Conservation (phyloP, 2,113 vertebrate genomes). For the Toxostoma redivivum region DNA sequence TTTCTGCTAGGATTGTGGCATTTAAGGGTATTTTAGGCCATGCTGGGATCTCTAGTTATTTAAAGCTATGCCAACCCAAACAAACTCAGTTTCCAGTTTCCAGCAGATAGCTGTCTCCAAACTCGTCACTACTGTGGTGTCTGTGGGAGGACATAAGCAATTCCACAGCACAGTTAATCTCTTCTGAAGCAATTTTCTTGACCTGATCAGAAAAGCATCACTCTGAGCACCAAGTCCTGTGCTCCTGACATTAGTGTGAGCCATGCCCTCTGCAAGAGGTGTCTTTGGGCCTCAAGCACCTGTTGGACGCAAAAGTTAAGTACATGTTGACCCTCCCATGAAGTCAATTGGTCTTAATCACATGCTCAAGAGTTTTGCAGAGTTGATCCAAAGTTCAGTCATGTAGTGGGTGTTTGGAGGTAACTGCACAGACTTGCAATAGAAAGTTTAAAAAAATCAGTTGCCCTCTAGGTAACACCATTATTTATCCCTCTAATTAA, state of each 20-base stretch:
- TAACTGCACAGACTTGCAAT: not conserved
- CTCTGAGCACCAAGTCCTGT: not conserved
- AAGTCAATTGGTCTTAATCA: not conserved
- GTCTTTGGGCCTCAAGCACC: not conserved
- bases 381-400: not conserved
- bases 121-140: not conserved
- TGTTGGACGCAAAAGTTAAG: not conserved
- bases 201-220: not conserved
- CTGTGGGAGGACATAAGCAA: not conserved
- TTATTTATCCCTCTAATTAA: not conserved
- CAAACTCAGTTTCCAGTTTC: not conserved
- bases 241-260: not conserved
- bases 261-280: not conserved
- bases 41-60: not conserved
- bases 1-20: not conserved
- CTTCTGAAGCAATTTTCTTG: not conserved
- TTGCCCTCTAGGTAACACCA: not conserved
- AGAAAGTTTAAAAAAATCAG: not conserved
- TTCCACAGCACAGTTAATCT: not conserved
- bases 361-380: not conserved
- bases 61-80: not conserved
- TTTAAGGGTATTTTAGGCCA: not conserved
- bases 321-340: not conserved
- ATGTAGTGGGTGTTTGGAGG: accelerated
- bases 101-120: not conserved